Base-by-base conservation (phyloP, 1,140 invertebrate species). In the Megathymus violae region DNA sequence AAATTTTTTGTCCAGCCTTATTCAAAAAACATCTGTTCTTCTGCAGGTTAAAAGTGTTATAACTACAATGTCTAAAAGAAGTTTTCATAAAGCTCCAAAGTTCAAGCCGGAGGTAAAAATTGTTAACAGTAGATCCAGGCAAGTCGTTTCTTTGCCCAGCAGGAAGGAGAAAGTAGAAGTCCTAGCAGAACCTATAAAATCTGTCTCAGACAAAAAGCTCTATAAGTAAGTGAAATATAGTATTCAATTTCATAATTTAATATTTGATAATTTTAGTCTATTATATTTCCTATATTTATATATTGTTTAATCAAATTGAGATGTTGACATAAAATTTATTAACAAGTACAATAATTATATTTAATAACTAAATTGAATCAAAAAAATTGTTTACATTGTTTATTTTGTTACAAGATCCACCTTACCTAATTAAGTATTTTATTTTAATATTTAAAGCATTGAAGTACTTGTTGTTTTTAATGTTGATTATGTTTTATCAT, bases 141-240 rank as follows among this genome's bases (percentile, higher is more conserved):
- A 62, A 43, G 22, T 64, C 2, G 34, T 74, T 25, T 67, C 62
- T 40, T 64, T 78, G 61, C 50, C 63, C 11, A 60, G 15, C 51
- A 76, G 70, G 50, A 79, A 80, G 34, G 84, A 87, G 73, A 88
- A 87, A 82, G 79, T 90, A 44, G 79, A 87, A 48, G 71, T 87
- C 69, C 69, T 90, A 31, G 56, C 81, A 47, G 80, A 79, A 78
- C 85, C 88, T 44, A 84, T 88, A 48, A 88, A 90, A 77, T 91
- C 88, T 54, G 75, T 81, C 19, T 78, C 88, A 48, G 89, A 91
- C 76, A 89, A 88, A 79, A 91, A 90, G 61, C 63, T 80, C 34
- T 91, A 91, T 69, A 91, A 85, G 89, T 91, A 74, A 82, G 82
- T 72, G 13, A 40, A 13, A 11, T 59, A 13, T 40, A 4, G n/a